Percentiles rank a stretch among this genome's conserved stretches.
phyloP scores from a whole-genome alignment of 2,113 vertebrate species.

The Podiceps cristatus region DNA sequence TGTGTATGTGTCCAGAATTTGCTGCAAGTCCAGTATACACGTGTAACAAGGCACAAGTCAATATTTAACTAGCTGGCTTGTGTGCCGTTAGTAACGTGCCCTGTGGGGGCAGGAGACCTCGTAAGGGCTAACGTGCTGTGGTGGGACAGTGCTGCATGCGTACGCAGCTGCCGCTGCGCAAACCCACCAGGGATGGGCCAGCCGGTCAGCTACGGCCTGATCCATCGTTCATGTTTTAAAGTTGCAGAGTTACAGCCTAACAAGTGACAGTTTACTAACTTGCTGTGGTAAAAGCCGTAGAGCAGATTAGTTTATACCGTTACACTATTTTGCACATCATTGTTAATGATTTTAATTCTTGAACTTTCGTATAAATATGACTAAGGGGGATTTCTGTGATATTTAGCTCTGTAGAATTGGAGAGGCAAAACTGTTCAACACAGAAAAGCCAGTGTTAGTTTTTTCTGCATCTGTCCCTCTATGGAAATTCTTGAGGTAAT shows the following conservation, averaged over 20 bases:
- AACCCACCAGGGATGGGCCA: neutral
- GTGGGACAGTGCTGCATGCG: neutral
- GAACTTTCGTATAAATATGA: neutral
- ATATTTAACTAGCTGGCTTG: neutral
- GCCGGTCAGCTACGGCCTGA: neutral
- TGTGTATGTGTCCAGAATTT: neutral
- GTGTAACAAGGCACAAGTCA: neutral
- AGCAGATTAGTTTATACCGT: neutral
- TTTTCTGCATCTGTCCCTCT: neutral
- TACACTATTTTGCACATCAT: neutral
- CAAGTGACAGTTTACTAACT: neutral
- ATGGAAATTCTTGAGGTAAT: neutral
- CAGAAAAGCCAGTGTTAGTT: neutral
- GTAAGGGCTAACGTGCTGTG: neutral
- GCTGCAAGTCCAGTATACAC: neutral
- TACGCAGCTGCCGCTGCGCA: neutral
- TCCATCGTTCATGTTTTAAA: accelerated
- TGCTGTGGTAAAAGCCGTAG: neutral
- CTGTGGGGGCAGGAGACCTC: neutral
- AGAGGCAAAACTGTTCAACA: neutral
- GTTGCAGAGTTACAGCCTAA: neutral
- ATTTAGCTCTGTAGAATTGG: neutral
- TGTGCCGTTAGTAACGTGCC: neutral
- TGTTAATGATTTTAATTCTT: neutral
- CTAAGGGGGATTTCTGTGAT: neutral